Base-by-base conservation (phyloP, 2,888 invertebrate species). In the Lissonota sp. region DNA sequence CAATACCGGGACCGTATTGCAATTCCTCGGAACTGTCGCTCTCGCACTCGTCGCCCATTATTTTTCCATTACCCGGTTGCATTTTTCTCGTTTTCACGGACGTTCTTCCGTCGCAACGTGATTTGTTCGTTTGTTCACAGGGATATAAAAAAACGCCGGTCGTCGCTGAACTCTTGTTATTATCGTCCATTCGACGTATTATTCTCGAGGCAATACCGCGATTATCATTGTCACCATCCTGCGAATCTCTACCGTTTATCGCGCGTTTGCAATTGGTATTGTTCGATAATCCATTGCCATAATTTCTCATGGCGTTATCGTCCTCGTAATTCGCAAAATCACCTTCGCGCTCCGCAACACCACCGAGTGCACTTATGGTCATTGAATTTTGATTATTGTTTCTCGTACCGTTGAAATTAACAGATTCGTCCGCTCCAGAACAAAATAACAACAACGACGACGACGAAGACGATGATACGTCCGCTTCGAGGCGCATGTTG, bases 1-100 rank as follows among this genome's bases (percentile, higher is more conserved):
- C 98, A 90, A 98, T 98, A 77, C 98, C 98, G 69, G 98, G 98
- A 0, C 98, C 98, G 93, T 98, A 98, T 90, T 96, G 96, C 77
- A 98, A 93, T 91, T 98, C 98, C 92, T 97, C 97, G 85, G 94
- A 94, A 70, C 94, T 94, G 90, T 95, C 95, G 74, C 94, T 94
- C 82, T 93, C 93, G 69, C 91, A 91, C 58, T 93, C 93, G 49
- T 91, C 91, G 37, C 88, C 86, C 71, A 82, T 39, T 6, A 37
- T 42, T 64, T 83, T 80, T 6, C 72, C 80, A 57, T 80, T 80
- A 5, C 14, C 57, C 12, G 53, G n/a, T n/a, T n/a, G n/a, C 7
- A 75, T 12, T 10, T n/a, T 70, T 10, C 16, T 74, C 39, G 40
- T 57, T n/a, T 74, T 16, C 7, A 37, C 6, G 0, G 44, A 14